Evolutionary conservation across 2,888 invertebrate genomes (phyloP), one percentile per base, ranked within the genome.

Genomic region (Tineola bisselliella): DNA sequence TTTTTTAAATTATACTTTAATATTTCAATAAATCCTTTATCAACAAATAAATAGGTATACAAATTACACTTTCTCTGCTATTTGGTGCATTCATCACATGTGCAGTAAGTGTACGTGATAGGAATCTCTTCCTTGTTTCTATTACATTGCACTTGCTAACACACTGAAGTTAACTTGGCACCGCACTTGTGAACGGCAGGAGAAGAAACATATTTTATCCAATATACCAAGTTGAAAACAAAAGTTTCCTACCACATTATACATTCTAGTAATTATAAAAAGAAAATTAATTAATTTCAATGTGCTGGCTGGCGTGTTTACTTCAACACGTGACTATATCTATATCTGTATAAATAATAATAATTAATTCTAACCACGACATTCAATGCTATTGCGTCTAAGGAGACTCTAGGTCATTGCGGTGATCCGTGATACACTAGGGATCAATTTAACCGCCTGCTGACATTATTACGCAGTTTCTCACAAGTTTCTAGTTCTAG

Each of bases 21-120:
- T 44, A n/a, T 44, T n/a, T 8, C 13, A n/a, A 44, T 44, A 44
- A 44, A 44, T 8, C 3, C 2, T 12, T 44, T 25, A 25, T 25
- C 6, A 25, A 4, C 25, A 25, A 25, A 25, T 1, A 17, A 17
- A 13, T 18, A 25, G 54, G 25, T 54, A 54, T 54, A 25, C 54
- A 54, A 54, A 54, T 54, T 25, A 12, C 25, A 54, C 54, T 54
- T 54, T 54, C 54, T 54, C 54, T 54, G 54, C 25, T 18, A 25
- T 54, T 25, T n/a, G 54, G 54, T 54, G 54, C 54, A 54, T 13
- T 54, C 54, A 25, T 52, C 25, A 54, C 54, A 52, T 52, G 52
- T 15, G 19, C 18, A 18, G 17, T 18, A n/a, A n/a, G n/a, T 25
- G 13, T 54, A 54, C 54, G 54, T 54, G 54, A 18, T 25, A 8